Conservation (phyloP, 2,888 invertebrate genomes). For the Drosophila paramelanica region DNA sequence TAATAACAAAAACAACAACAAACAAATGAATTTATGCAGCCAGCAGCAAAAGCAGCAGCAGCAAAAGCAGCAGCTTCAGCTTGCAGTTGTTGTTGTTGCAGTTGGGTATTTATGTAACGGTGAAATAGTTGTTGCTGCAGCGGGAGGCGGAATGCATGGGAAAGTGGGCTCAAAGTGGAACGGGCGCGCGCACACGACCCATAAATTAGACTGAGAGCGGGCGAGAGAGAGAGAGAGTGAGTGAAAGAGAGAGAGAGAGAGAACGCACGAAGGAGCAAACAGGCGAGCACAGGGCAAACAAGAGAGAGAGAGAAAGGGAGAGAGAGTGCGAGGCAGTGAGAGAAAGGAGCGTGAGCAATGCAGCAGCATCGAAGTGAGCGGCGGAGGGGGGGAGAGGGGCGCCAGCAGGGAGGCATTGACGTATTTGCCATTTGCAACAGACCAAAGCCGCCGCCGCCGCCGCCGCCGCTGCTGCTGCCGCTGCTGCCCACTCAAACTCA, state of each 20-base stretch:
- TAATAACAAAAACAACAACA: conserved; percentile 34
- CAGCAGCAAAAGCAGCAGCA: conserved; percentile 42
- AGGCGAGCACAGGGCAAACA: conserved; percentile 28
- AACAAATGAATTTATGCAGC: conserved; percentile 76
- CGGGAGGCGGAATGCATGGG: conserved; percentile 57
- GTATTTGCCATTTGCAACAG: conserved; percentile 73
- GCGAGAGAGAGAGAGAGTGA: conserved; percentile 2
- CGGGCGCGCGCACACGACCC: conserved; percentile 67
- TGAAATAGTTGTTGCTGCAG: conserved; percentile 57
- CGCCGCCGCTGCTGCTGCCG: conserved; percentile 18
- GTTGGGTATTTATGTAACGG: conserved; percentile 74
- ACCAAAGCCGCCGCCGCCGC: conserved; percentile 31
- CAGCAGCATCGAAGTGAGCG: conserved; percentile 34
- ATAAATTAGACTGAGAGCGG: conserved; percentile 69
- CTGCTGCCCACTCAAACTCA: conserved; percentile 43
- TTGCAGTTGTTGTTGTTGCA: conserved; percentile 44
- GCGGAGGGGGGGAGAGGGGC: conserved; percentile 11
- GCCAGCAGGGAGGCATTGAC: conserved; percentile 54
- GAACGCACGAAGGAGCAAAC: conserved; percentile 24
- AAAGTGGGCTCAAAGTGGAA: conserved; percentile 59
- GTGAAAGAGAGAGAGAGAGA: background rate
- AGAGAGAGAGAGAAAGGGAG: conserved; percentile 1
- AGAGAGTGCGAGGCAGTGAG: conserved; percentile 1
- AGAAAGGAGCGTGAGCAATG: conserved; percentile 26
- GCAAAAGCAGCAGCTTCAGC: background rate